phyloP scores from a whole-genome alignment of 2,113 vertebrate species.

The Phasianus colchicus region DNA sequence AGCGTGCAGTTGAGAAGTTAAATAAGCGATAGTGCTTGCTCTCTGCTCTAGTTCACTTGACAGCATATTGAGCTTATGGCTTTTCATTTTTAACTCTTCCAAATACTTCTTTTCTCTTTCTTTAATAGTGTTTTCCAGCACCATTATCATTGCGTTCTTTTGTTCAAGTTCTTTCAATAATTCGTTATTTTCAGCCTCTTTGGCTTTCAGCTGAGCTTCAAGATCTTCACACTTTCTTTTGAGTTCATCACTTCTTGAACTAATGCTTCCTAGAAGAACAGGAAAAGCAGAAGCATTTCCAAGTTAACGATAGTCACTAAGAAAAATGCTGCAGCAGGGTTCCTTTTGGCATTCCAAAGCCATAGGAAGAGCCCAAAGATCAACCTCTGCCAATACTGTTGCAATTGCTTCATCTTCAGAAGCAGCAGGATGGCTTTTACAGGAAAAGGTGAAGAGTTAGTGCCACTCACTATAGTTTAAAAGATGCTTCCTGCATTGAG shows the following conservation, averaged over 20 bases:
- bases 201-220: constrained; percentile 89
- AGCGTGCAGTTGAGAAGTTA: constrained; percentile 94
- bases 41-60: constrained; percentile 95
- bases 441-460: neutral
- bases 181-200: constrained; percentile 90
- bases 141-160: constrained; percentile 91
- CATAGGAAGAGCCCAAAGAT: neutral
- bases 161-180: constrained; percentile 91
- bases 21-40: constrained; percentile 93
- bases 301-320: neutral
- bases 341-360: neutral
- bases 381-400: neutral
- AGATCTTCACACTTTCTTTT: constrained; percentile 90
- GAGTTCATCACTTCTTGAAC: constrained; percentile 85
- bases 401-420: neutral
- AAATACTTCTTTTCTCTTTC: constrained; percentile 96
- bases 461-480: neutral
- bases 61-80: constrained; percentile 92
- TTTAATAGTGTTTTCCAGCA: constrained; percentile 93
- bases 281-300: neutral
- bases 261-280: constrained; percentile 61
- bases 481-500: neutral
- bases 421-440: neutral
- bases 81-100: constrained; percentile 97
- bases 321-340: neutral